Evolutionary conservation across 2,888 invertebrate species (phyloP).

Genomic region (Lochmaea capreae): DNA sequence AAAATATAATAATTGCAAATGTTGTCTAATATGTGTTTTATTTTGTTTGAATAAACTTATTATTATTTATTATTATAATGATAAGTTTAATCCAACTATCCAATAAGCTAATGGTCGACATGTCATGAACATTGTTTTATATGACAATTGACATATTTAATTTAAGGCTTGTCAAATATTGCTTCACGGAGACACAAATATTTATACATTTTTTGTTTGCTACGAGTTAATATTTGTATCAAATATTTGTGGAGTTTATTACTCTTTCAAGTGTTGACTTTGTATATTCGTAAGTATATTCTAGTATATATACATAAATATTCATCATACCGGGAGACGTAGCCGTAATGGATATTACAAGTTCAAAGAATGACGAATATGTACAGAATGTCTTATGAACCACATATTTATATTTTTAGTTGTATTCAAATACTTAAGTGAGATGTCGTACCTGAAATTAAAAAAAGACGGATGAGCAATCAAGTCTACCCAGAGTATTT

Average conservation of each 20-base stretch:
- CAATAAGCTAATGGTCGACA: not conserved
- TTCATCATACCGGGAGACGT: slow-evolving; percentile 20
- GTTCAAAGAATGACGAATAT: not conserved
- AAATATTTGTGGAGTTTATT: slow-evolving; percentile 43
- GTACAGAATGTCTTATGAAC: not conserved
- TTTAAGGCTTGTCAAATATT: slow-evolving; percentile 34
- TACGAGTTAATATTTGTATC: slow-evolving; percentile 38
- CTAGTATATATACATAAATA: slow-evolving; percentile 17
- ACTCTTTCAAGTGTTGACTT: slow-evolving; percentile 36
- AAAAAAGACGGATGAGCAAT: too few relatives aligned
- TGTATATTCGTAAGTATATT: slow-evolving; percentile 23
- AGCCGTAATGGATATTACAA: slow-evolving; percentile 17
- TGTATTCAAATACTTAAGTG: not conserved
- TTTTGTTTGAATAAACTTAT: too few relatives aligned
- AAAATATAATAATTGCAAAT: too few relatives aligned
- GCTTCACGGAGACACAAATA: slow-evolving; percentile 37
- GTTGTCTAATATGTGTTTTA: too few relatives aligned
- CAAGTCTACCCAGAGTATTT: too few relatives aligned
- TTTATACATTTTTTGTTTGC: slow-evolving; percentile 40
- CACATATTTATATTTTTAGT: not conserved
- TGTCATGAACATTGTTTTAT: not conserved
- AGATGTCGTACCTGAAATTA: too few relatives aligned
- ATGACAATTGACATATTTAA: slow-evolving; percentile 33
- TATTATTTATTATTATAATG: too few relatives aligned
- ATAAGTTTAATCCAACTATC: not conserved